These are phyloP conservation scores for Parnassius mnemosyne DNA, from an alignment of 2,888 invertebrate genomes.

Conservation along the genomic window DNA sequence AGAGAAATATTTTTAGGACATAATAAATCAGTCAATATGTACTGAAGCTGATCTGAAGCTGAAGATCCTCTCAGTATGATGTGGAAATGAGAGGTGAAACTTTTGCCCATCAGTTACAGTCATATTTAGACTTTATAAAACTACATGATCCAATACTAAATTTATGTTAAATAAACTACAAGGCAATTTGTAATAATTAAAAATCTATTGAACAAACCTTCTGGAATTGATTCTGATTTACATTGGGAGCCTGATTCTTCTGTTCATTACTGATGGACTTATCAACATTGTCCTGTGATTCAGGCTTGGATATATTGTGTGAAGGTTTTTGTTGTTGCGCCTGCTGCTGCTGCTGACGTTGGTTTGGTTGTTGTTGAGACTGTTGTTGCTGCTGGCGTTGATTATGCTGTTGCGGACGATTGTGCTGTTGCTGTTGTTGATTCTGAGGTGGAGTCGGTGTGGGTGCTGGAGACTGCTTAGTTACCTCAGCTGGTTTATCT, in stretches of 20 bases:
- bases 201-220: constrained; percentile 36
- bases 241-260: constrained; percentile 42
- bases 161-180: not conserved
- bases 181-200: too few species aligned
- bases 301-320: constrained; percentile 41
- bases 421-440: constrained; percentile 29
- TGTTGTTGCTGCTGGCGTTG: constrained; percentile 32
- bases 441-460: constrained; percentile 29
- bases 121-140: too few species aligned
- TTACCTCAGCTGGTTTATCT: constrained; percentile 30
- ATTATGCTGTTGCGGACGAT: constrained; percentile 20
- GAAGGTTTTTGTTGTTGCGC: constrained; percentile 32
- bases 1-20: too few species aligned
- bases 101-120: too few species aligned
- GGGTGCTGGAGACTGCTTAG: constrained; percentile 23
- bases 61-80: too few species aligned
- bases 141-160: too few species aligned
- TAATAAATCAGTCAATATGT: too few species aligned
- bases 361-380: constrained; percentile 34
- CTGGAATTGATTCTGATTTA: constrained; percentile 46
- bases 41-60: too few species aligned
- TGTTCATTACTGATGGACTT: constrained; percentile 49
- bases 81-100: too few species aligned
- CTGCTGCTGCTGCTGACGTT: constrained; percentile 34
- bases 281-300: constrained; percentile 56